Evolutionary conservation across 2,797 vertebrate genomes (phyloP), one percentile per base, ranked within the genome.

Genomic region (Siniperca scherzeri): DNA sequence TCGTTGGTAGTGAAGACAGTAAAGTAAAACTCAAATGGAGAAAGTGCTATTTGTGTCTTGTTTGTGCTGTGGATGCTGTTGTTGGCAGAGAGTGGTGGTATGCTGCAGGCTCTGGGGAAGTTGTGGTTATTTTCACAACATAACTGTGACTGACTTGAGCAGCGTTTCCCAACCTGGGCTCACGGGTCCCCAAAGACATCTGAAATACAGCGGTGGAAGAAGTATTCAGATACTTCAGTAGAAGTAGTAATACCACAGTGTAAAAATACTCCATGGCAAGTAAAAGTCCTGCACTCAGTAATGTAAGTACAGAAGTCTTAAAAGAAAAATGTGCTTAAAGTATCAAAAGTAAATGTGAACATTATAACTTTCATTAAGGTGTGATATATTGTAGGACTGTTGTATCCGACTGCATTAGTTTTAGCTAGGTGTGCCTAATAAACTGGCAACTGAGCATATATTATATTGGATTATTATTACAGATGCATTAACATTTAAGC

Each of bases 1-100:
- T 82, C 78, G 48, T 83, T 65, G 7, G 57, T 75, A 61, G 78
- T 82, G 57, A 89, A 90, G 61, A 85, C 55, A 84, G 81, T 91
- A 86, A 91, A 92, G 55, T 82, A 62, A 78, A 88, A 83, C 59
- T 84, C 25, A 71, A 89, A 72, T 17, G 7, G 64, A 79, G 55
- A 79, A 81, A n/a, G 21, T 69, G 59, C 71, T 74, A 30, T 83
- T 82, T 90, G 74, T 82, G 83, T 88, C 59, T 70, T 80, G 70
- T 89, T 80, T 84, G 79, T 85, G 70, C 36, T 67, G 67, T 50
- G 67, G 46, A 74, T 79, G 69, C 74, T 77, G 69, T 50, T 80
- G 36, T 79, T 88, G 80, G 83, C 77, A 59, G 65, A 53, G 44
- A 17, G 42, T 64, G 61, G 8, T 13, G 40, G 30, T 68, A 5